Evolutionary conservation across 2,888 invertebrate species (phyloP).

Genomic region (Ctenicera cuprea): DNA sequence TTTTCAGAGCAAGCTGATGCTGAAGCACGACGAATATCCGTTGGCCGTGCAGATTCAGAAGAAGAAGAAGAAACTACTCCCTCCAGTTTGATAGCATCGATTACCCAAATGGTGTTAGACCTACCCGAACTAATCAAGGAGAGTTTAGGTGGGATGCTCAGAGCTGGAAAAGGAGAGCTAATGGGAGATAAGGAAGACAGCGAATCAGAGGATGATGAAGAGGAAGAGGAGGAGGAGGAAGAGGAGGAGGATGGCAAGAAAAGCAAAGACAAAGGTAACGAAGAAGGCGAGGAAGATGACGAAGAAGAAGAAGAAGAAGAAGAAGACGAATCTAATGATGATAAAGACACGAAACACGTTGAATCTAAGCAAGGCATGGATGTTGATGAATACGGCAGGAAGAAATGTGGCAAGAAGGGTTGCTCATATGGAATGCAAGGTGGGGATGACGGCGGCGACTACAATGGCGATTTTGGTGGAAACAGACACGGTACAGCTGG

Average conservation of each 20-base stretch:
- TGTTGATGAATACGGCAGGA: background rate
- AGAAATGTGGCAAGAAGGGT: background rate
- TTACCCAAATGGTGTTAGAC: conserved; percentile 66
- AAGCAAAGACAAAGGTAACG: background rate
- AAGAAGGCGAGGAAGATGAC: background rate
- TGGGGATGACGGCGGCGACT: conserved; percentile 27
- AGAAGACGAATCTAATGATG: conserved; percentile 11
- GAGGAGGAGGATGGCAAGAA: background rate
- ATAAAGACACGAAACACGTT: conserved; percentile 13
- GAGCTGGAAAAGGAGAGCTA: conserved; percentile 62
- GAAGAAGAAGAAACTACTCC: conserved; percentile 37
- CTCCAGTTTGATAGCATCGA: conserved; percentile 53
- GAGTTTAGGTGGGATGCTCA: conserved; percentile 66
- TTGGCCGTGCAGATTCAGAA: conserved; percentile 3
- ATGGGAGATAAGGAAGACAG: conserved; percentile 59
- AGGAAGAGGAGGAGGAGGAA: conserved; percentile 20
- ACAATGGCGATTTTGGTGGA: background rate
- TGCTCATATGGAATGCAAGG: conserved; percentile 9
- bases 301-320: conserved; percentile 7
- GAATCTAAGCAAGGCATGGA: conserved; percentile 15
- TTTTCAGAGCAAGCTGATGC: conserved; percentile 47
- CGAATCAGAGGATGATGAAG: conserved; percentile 54
- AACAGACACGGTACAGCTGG: conserved; percentile 18
- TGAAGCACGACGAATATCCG: conserved; percentile 14
- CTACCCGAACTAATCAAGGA: conserved; percentile 66